Evolutionary conservation across 1,140 invertebrate genomes (phyloP), one percentile per base, ranked within the genome.

Genomic region (Phocides pigmalion): DNA sequence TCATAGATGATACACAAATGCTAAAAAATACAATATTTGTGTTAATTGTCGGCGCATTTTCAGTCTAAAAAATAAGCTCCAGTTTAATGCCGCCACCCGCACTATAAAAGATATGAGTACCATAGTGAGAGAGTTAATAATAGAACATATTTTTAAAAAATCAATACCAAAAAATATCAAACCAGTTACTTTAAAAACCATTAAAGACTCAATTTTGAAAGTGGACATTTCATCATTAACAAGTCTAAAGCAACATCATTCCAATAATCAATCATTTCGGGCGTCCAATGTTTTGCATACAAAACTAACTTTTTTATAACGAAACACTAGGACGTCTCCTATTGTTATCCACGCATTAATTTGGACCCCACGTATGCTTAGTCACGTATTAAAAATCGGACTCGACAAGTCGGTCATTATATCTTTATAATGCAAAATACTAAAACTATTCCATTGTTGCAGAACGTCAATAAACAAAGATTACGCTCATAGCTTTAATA

Each of bases 381-480:
- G 74, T 81, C 81, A 83, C 74, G 76, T 72, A 72, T 73, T 68
- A 54, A 67, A 69, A 37, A 51, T 51, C 32, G 39, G 39, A 16
- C 32, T 16, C 11, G 25, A 63, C 64, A 62, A 66, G 39, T 68
- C 56, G 59, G 59, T 75, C 68, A 73, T 80, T 79, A 76, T 80
- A 70, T 70, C 54, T 70, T 71, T 72, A 70, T 71, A 69, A 79
- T 73, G 67, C 53, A 72, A 70, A 68, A 56, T 8, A 5, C 20
- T 22, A 5, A 64, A 25, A 50, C 58, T 58, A 62, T 61, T 61
- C 67, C 64, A 72, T 81, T 82, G 73, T 79, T 62, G 44, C 41
- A n/a, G 9, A 35, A 54, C 28, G 61, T 71, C 70, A 75, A 80
- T 84, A 82, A 84, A 82, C 79, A 84, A 82, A 76, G 78, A 81